Conservation (phyloP, 2,113 vertebrate genomes). For the Axis porcinus region DNA sequence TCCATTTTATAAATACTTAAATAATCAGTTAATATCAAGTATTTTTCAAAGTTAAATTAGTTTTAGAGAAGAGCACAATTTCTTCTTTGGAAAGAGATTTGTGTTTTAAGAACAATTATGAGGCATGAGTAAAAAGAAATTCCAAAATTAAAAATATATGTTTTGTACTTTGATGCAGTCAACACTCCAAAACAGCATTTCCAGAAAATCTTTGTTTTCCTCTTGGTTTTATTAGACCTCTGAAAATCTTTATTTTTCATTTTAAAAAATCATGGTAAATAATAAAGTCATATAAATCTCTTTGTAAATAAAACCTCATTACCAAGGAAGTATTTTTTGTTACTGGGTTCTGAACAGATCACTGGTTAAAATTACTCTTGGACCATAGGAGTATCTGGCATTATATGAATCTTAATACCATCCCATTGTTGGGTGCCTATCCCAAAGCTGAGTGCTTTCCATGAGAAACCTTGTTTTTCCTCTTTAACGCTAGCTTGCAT, state of each 20-base stretch:
- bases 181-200: constrained; percentile 6
- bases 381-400: neutral
- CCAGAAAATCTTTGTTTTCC: neutral
- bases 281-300: neutral
- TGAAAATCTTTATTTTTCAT: neutral
- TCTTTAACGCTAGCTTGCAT: neutral
- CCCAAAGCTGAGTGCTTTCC: neutral
- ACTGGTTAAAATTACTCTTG: neutral
- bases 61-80: constrained; percentile 20
- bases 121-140: neutral
- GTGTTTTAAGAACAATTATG: neutral
- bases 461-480: neutral
- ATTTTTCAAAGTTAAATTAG: neutral
- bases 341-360: neutral
- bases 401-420: neutral
- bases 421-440: neutral
- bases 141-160: neutral
- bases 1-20: neutral
- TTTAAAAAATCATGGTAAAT: neutral
- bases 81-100: neutral
- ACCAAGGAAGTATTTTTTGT: neutral
- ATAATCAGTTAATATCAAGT: neutral
- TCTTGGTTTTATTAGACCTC: neutral
- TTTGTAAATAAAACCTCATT: constrained; percentile 6
- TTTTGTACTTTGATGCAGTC: neutral